phyloP scores from a whole-genome alignment of 1,140 invertebrate genomes.

The Apocrypta bakeri region DNA sequence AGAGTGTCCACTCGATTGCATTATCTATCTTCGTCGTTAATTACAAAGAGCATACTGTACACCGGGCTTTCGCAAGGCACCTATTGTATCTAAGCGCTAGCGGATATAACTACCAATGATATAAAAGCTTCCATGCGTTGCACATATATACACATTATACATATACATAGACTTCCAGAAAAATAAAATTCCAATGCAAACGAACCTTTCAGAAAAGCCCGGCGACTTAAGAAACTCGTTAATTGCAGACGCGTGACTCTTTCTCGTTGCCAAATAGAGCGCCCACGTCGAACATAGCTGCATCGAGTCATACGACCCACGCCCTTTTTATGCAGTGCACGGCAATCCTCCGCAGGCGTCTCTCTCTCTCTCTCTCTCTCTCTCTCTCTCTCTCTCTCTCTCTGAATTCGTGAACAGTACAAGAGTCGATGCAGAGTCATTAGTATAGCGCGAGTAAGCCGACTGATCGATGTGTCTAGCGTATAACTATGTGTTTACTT shows the following conservation, averaged over 20 bases:
- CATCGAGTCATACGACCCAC: constrained; percentile 5
- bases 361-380: background rate
- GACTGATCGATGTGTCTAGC: constrained; percentile 13
- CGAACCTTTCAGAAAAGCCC: background rate
- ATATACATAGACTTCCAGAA: background rate
- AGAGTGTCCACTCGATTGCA: too few relatives aligned
- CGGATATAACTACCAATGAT: too few relatives aligned
- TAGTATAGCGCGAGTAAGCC: constrained; percentile 1
- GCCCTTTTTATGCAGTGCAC: constrained; percentile 1
- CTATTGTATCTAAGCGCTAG: too few relatives aligned
- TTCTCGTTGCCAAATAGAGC: background rate
- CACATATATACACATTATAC: too few relatives aligned
- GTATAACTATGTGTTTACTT: background rate
- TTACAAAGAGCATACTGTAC: too few relatives aligned
- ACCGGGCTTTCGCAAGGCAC: too few relatives aligned
- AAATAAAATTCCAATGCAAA: background rate
- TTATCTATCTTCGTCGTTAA: background rate
- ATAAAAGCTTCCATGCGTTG: too few relatives aligned
- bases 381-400: too few relatives aligned
- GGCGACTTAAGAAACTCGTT: background rate
- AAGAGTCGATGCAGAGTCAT: background rate
- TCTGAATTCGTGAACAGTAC: background rate
- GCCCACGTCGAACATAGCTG: background rate
- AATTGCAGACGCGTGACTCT: background rate
- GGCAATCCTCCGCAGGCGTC: background rate